Conservation (phyloP, 2,113 vertebrate species). For the Sakesphorus luctuosus region DNA sequence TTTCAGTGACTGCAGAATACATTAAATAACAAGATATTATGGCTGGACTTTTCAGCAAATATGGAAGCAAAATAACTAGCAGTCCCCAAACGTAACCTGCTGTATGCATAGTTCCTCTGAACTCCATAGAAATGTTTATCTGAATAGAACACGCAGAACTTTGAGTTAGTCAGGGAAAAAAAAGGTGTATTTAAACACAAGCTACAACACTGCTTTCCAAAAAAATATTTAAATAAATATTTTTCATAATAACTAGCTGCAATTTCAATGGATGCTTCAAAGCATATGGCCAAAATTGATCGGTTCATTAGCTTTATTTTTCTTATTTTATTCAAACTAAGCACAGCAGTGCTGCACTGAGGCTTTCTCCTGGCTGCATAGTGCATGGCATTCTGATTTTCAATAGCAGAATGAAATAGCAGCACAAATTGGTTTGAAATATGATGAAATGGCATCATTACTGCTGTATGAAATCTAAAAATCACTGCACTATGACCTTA, state of each 20-base stretch:
- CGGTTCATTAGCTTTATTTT: not conserved
- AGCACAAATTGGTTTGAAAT: not conserved
- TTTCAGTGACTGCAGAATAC: not conserved
- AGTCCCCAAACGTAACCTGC: not conserved
- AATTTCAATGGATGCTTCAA: not conserved
- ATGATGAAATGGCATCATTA: not conserved
- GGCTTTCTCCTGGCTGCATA: not conserved
- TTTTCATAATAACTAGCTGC: not conserved
- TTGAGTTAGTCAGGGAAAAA: not conserved
- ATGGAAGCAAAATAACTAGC: not conserved
- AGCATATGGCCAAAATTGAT: not conserved
- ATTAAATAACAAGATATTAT: not conserved
- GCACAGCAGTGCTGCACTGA: not conserved
- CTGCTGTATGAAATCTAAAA: not conserved
- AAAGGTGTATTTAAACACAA: not conserved
- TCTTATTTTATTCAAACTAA: not conserved
- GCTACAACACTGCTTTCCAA: not conserved
- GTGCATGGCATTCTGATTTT: not conserved
- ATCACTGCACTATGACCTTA: not conserved
- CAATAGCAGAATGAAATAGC: not conserved
- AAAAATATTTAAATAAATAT: not conserved
- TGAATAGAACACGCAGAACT: not conserved
- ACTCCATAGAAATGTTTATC: not conserved
- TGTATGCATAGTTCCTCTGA: not conserved
- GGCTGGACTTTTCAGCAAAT: not conserved